Evolutionary conservation across 2,888 invertebrate genomes (phyloP).

Genomic region (Macrosoma leucophasiata): DNA sequence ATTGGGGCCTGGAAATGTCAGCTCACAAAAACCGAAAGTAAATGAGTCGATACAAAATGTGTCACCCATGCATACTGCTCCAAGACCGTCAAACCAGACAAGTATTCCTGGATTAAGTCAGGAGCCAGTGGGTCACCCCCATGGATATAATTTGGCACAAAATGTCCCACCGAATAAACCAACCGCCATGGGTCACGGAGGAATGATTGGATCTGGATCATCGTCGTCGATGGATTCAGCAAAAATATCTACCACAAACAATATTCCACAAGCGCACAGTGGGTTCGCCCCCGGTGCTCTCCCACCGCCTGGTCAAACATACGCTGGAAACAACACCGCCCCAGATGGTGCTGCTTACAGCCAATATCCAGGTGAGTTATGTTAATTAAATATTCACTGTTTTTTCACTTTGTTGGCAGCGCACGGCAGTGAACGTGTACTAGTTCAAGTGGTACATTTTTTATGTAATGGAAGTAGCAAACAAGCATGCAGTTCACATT

Average conservation of each 20-base stretch:
- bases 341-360: conserved; percentile 52
- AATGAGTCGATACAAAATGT: conserved; percentile 35
- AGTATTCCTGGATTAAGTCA: conserved; percentile 28
- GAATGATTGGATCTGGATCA: too few species aligned
- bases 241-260: too few species aligned
- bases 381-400: not conserved
- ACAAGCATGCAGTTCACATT: too few species aligned
- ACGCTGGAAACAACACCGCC: conserved; percentile 42
- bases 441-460: too few species aligned
- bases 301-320: conserved; percentile 37
- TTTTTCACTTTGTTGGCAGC: too few species aligned
- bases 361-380: conserved; percentile 58
- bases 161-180: conserved; percentile 34
- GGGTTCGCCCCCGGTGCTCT: conserved; percentile 30
- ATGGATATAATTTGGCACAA: conserved; percentile 22
- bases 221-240: too few species aligned
- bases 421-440: too few species aligned
- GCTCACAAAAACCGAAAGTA: conserved; percentile 33
- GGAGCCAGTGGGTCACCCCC: conserved; percentile 27
- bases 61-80: conserved; percentile 23
- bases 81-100: conserved; percentile 24
- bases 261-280: too few species aligned
- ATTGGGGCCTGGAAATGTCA: conserved; percentile 40
- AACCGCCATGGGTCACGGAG: conserved; percentile 42
- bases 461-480: too few species aligned